phyloP scores from a whole-genome alignment of 2,888 invertebrate genomes.

The Malachius bipustulatus region DNA sequence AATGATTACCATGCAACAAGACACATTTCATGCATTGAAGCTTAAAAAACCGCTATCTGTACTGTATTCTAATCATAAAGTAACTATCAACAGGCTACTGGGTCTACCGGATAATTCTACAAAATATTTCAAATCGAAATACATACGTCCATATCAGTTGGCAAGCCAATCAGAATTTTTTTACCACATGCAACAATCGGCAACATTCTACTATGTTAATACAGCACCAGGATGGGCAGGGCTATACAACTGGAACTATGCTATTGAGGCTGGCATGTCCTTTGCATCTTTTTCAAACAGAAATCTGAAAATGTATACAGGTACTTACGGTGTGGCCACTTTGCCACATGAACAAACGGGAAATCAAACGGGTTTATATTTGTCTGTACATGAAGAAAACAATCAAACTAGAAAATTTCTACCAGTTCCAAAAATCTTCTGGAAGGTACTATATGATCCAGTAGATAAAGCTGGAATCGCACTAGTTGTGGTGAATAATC shows the following conservation, averaged over 20 bases:
- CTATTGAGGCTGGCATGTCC: slow-evolving; percentile 36
- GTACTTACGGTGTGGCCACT: slow-evolving; percentile 46
- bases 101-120: slow-evolving; percentile 18
- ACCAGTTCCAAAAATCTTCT: slow-evolving; percentile 12
- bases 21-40: no score
- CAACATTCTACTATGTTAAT: slow-evolving; percentile 51
- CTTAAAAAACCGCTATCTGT: no score
- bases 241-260: slow-evolving; percentile 45
- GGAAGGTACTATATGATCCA: slow-evolving; percentile 11
- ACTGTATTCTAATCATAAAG: slow-evolving; percentile 26
- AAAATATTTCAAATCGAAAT: slow-evolving; percentile 38
- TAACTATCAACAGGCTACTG: slow-evolving; percentile 27
- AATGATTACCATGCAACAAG: no score
- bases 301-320: slow-evolving; percentile 43
- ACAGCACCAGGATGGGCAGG: slow-evolving; percentile 52
- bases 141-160: slow-evolving; percentile 43
- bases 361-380: slow-evolving; percentile 24
- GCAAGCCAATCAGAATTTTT: slow-evolving; percentile 49
- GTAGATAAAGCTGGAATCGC: slow-evolving; percentile 8
- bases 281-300: slow-evolving; percentile 29
- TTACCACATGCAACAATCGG: slow-evolving; percentile 42
- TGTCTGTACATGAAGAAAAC: slow-evolving; percentile 22
- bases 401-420: slow-evolving; percentile 10
- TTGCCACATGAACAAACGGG: slow-evolving; percentile 39
- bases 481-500: slow-evolving; percentile 11